A percentile compares a stretch with the other conserved stretches of the same genome.
Conservation (phyloP, 2,113 vertebrate genomes). For the Jaculus jaculus region DNA sequence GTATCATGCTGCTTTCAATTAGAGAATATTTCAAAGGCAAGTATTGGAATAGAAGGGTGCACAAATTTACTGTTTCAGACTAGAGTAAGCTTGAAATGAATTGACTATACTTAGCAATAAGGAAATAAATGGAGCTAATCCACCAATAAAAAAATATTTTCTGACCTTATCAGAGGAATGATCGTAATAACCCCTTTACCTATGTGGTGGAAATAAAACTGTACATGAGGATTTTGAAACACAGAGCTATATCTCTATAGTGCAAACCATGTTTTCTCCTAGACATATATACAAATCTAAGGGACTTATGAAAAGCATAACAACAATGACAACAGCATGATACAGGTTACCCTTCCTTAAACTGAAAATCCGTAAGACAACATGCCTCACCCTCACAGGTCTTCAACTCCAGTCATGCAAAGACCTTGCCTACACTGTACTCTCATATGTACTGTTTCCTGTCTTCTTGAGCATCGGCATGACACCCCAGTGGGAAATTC, state of each 20-base stretch:
- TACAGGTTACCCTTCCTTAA: background rate
- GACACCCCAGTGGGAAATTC: background rate
- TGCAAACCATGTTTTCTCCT: constrained; percentile 9
- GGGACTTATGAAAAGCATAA: constrained; percentile 31
- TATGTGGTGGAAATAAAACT: constrained; percentile 37
- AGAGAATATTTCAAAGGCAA: constrained; percentile 18
- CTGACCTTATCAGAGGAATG: constrained; percentile 28
- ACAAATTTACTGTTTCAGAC: background rate
- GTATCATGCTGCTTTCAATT: constrained; percentile 24
- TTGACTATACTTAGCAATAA: constrained; percentile 23
- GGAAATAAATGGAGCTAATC: constrained; percentile 45
- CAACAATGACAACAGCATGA: constrained; percentile 20
- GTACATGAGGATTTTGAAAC: background rate
- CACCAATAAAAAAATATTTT: constrained; percentile 44
- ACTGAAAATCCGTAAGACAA: background rate
- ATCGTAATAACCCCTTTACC: constrained; percentile 28
- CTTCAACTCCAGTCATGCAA: background rate
- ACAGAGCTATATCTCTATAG: background rate
- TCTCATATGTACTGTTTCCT: background rate
- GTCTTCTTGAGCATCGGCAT: background rate
- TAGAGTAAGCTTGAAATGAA: background rate
- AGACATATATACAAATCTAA: background rate
- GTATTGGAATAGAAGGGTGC: constrained; percentile 16
- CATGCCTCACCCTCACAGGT: background rate
- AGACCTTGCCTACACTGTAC: accelerated